Conservation (phyloP, 2,797 vertebrate genomes). For the Oryzias sinensis region DNA sequence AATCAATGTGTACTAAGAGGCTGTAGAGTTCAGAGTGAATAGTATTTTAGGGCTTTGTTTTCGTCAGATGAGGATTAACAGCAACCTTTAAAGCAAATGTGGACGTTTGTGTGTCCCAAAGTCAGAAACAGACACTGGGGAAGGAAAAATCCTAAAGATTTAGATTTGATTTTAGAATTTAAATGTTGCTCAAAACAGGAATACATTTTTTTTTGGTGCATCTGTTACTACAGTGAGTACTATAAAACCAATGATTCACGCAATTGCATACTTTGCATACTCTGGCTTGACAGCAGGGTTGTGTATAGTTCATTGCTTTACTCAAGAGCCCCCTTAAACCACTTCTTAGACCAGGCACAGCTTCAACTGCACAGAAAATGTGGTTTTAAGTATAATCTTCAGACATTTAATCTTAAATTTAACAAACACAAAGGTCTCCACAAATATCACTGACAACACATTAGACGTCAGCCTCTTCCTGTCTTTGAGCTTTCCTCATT, state of each 20-base stretch:
- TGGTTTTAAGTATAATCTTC: conserved; percentile 15
- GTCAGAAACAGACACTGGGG: too few relatives aligned
- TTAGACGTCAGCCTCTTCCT: not conserved
- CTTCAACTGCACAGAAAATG: conserved; percentile 15
- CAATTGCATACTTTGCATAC: conserved; percentile 52
- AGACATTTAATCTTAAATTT: conserved; percentile 6
- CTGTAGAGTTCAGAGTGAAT: too few relatives aligned
- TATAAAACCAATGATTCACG: conserved; percentile 61
- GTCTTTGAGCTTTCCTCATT: not conserved
- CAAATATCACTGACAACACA: conserved; percentile 1
- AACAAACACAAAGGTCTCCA: conserved; percentile 3
- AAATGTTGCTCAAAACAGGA: conserved; percentile 18
- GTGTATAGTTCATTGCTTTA: conserved; percentile 35
- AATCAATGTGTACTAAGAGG: too few relatives aligned
- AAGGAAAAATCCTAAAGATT: conserved; percentile 15
- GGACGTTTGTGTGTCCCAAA: conserved; percentile 1
- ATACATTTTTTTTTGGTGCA: conserved; percentile 28
- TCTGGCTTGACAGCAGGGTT: conserved; percentile 31
- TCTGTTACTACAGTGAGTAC: conserved; percentile 44
- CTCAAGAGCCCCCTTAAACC: conserved; percentile 56
- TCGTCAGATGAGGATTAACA: not conserved
- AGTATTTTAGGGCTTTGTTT: too few relatives aligned
- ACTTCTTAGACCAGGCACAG: conserved; percentile 27
- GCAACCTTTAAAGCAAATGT: not conserved
- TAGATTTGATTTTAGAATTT: conserved; percentile 10